Evolutionary conservation across 2,113 vertebrate genomes (phyloP), one percentile per base, ranked within the genome.

Genomic region (Nothocercus julius): DNA sequence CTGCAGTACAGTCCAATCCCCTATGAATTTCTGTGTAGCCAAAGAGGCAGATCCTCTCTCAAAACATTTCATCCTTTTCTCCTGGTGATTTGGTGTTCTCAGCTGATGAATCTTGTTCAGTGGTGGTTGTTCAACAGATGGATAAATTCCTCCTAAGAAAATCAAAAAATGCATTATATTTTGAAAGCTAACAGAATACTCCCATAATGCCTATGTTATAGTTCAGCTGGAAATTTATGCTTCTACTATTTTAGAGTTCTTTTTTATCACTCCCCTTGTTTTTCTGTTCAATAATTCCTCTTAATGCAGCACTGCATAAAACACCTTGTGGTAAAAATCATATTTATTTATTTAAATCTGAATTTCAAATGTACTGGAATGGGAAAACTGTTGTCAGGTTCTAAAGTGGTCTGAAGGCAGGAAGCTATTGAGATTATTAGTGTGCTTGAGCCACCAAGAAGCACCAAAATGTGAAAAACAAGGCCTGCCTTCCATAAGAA

Each of bases 101-200:
- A 75, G 42, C 11, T 66, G 36, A 78, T 45, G 45, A 83, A 75
- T 83, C 32, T 66, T 40, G n/a, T 42, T 53, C 54, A 89, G 44
- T 30, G 24, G 53, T 40, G 30, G 36, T 13, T 34, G 30, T 40
- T 85, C 34, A 87, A 87, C 2, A 73, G 25, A 85, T 5, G 79
- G 72, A 22, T 14, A 86, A 81, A 36, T 14, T 84, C 62, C 89
- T 93, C 69, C 20, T 72, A 63, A 92, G 77, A 89, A 93, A 92
- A 90, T 63, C 0, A 89, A 49, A 53, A 89, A 61, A 3, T 15
- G 0, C 18, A 30, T 88, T 94, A 61, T 9, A 40, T 77, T 88
- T 77, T 66, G 59, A 66, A 88, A 93, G 44, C 19, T 53, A 61
- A 27, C 5, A 78, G 5, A 21, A 84, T 67, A 69, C 9, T 81